Percentiles rank a stretch among this genome's conserved stretches.
Conservation (phyloP, 2,888 invertebrate species). For the Euzetes globulus region DNA sequence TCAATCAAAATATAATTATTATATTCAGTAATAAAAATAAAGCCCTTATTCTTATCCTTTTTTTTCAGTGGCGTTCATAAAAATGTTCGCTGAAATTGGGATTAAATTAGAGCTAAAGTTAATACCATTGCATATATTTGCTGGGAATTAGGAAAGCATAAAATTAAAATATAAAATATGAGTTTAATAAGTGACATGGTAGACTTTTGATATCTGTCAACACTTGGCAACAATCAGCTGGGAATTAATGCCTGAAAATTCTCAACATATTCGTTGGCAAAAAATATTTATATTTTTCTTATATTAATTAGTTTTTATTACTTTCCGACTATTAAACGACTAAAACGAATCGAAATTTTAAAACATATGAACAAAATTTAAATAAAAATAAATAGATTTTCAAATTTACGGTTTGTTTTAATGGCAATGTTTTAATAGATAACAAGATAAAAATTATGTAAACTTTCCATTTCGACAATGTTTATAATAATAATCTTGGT, state of each 20-base stretch:
- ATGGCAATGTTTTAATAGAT: neutral
- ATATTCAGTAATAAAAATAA: neutral
- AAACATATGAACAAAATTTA: no score
- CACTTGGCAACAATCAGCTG: constrained; percentile 2
- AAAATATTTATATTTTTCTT: neutral
- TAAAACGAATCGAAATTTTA: no score
- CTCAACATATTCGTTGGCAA: neutral
- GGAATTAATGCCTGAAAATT: neutral
- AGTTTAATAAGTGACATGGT: no score
- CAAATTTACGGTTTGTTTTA: neutral
- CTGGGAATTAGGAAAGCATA: no score
- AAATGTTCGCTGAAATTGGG: no score
- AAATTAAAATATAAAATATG: no score
- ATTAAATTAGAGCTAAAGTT: no score
- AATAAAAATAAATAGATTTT: no score
- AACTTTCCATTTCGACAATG: neutral
- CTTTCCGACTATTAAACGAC: neutral
- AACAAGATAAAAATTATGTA: constrained; percentile 12
- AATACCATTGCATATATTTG: no score
- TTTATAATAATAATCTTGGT: neutral
- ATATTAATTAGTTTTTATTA: neutral
- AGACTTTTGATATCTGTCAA: neutral
- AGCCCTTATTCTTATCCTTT: neutral
- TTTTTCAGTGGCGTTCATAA: no score
- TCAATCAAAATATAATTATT: neutral